Base-by-base conservation (phyloP, 1,140 invertebrate species). In the Drosophila tropicalis region DNA sequence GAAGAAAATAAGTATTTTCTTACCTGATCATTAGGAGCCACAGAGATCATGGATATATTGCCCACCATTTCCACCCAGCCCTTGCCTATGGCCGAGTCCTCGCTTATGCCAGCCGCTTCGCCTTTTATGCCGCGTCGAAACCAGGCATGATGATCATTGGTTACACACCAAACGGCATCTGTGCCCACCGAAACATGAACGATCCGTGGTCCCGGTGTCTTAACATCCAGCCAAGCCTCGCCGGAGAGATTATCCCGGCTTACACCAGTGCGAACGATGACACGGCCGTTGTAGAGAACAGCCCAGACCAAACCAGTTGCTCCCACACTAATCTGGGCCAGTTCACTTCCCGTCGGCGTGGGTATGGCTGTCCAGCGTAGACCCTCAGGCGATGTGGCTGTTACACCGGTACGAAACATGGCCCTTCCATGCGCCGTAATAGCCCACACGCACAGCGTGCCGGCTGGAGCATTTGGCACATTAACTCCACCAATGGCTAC, bases 401-500 rank as follows among this genome's bases (percentile, higher is more conserved):
- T 95, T 3, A 98, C 97, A 5, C 96, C 96, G 63, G 94, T 94
- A 71, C 97, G 94, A 82, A 96, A 97, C 95, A 98, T 97, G 29
- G 97, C 95, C 89, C 97, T 93, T 41, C 97, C 97, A 90, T 97
- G 95, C 25, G 97, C 96, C 36, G 97, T 98, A 41, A 98, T 96
- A 17, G 97, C 96, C 97, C 97, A 98, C 2, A 98, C 97, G 79
- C 95, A 93, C 65, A 98, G 93, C 41, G 94, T 95, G 7, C 96
- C 96, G 36, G 94, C 92, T 70, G 94, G 93, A 13, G 95, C 95
- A 89, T 96, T 96, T 62, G 96, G 95, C 64, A 98, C 94, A 87
- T 95, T 95, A 83, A 96, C 95, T 39, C 97, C 97, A 58, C 97
- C 97, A 76, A 98, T 95, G 72, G 95, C 94, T 55, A 98, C 94